Evolutionary conservation across 2,797 vertebrate species (phyloP).

Genomic region (Peromyscus attwateri): DNA sequence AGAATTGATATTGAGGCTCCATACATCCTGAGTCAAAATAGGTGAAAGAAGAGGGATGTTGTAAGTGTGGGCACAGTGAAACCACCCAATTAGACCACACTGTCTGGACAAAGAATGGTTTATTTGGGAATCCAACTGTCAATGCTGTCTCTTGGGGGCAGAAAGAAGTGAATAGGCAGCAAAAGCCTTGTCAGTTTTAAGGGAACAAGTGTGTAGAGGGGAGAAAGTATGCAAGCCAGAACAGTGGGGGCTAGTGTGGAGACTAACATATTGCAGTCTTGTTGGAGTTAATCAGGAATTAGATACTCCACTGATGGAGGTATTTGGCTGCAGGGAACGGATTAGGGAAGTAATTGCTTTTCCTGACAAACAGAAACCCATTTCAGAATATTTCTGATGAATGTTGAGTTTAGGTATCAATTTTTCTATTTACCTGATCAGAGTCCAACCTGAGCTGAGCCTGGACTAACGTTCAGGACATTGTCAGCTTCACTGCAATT

Average conservation of each 20-base stretch:
- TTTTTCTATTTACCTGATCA: background rate
- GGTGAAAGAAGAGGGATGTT: background rate
- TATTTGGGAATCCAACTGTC: background rate
- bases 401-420: background rate
- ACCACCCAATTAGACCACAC: background rate
- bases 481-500: background rate
- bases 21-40: background rate
- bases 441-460: background rate
- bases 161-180: background rate
- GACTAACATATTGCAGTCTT: background rate
- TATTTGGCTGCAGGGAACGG: background rate
- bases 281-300: background rate
- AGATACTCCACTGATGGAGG: background rate
- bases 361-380: background rate
- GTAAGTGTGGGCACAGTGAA: background rate
- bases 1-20: background rate
- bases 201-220: background rate
- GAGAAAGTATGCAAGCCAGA: background rate
- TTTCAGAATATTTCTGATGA: background rate
- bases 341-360: background rate
- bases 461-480: background rate
- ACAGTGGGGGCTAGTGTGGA: background rate
- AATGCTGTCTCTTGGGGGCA: background rate
- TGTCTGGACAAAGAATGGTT: background rate
- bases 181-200: background rate